These are phyloP conservation scores for Smittia aterrima DNA, from an alignment of 2,888 invertebrate genomes.

Conservation along the genomic window DNA sequence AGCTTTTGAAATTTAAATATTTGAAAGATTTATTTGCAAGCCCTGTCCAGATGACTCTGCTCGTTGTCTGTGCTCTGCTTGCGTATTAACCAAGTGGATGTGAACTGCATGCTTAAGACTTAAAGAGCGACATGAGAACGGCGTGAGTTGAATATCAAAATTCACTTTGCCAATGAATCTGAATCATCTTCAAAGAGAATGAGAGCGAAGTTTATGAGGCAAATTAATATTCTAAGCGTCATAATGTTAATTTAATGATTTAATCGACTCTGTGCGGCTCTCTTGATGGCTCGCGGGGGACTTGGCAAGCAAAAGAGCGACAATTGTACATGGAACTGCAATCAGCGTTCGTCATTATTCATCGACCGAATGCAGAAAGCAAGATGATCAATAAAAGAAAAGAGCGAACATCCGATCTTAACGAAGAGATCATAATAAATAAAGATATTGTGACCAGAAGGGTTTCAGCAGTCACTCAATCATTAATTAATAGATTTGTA, in stretches of 20 bases:
- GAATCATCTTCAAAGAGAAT: background rate
- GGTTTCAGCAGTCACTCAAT: conserved; percentile 19
- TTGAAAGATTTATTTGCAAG: no score
- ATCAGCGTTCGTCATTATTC: conserved; percentile 2
- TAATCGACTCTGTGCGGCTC: background rate
- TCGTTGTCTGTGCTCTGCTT: background rate
- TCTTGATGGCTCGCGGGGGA: background rate
- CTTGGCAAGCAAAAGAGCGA: background rate
- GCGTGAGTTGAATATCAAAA: background rate
- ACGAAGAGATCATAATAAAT: background rate
- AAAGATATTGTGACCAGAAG: conserved; percentile 15
- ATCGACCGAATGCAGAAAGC: background rate
- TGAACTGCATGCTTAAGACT: background rate
- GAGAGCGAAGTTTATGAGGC: conserved; percentile 3
- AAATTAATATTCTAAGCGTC: background rate
- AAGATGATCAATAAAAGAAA: background rate
- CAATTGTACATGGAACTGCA: background rate
- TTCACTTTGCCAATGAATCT: background rate
- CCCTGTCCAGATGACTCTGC: no score
- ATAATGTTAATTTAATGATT: conserved; percentile 21
- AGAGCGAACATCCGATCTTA: background rate
- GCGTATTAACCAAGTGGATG: background rate
- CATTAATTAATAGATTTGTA: conserved; percentile 19
- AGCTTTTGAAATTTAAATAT: no score
- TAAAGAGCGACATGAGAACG: background rate